phyloP scores from a whole-genome alignment of 2,888 invertebrate species.

The Taenaris catops region DNA sequence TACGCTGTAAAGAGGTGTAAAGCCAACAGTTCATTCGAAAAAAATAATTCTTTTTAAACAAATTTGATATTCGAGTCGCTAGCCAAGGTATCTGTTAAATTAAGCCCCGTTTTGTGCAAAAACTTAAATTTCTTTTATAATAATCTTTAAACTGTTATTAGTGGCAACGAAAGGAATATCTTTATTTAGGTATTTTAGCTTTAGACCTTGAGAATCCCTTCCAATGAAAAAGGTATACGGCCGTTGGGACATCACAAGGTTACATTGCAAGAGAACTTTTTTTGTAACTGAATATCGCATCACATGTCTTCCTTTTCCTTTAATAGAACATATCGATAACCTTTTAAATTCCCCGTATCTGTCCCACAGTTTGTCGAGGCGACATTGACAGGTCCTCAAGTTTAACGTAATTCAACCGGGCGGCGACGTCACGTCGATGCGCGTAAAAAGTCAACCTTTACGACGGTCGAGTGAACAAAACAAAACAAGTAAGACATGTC shows the following conservation, averaged over 20 bases:
- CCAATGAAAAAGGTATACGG: constrained; percentile 3
- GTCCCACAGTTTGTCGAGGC: constrained; percentile 35
- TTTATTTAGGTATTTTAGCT: neutral
- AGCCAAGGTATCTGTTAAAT: too few species aligned
- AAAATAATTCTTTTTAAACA: too few species aligned
- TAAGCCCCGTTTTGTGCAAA: too few species aligned
- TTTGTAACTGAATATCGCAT: constrained; percentile 16
- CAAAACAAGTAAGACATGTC: constrained; percentile 76
- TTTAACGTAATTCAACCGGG: constrained; percentile 58
- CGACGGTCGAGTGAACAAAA: constrained; percentile 67
- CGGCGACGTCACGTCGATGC: constrained; percentile 61
- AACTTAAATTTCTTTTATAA: too few species aligned
- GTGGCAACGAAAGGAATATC: too few species aligned
- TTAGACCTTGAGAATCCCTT: constrained; percentile 4
- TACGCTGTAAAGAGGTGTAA: too few species aligned
- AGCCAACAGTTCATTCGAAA: too few species aligned
- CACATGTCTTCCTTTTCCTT: constrained; percentile 18
- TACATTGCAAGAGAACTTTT: constrained; percentile 9
- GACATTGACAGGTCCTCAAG: constrained; percentile 60
- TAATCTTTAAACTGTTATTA: too few species aligned
- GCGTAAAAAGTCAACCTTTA: constrained; percentile 72
- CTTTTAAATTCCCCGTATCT: constrained; percentile 30
- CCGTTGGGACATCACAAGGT: constrained; percentile 11
- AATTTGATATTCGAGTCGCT: too few species aligned
- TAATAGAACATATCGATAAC: constrained; percentile 21